A percentile compares a stretch with the other conserved stretches of the same genome.
Conservation (phyloP, 1,140 invertebrate species). For the Ceratosolen solmsi region DNA sequence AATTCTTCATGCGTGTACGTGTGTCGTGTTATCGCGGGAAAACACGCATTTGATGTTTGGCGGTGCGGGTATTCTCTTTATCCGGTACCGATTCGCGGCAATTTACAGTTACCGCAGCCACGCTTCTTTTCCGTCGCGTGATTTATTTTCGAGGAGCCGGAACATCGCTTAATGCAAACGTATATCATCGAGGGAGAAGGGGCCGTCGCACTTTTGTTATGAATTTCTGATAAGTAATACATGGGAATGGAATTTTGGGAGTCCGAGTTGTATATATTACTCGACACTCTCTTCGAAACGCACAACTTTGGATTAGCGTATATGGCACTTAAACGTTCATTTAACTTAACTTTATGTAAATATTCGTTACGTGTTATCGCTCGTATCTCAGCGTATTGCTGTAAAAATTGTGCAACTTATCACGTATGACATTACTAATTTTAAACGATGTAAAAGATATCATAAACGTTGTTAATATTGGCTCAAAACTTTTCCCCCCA, state of each 20-base stretch:
- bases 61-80: slow-evolving; percentile 1
- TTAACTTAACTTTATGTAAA: neutral
- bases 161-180: slow-evolving; percentile 15
- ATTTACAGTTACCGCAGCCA: neutral
- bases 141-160: slow-evolving; percentile 14
- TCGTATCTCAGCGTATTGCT: neutral
- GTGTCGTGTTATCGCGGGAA: no score
- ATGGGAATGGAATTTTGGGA: neutral
- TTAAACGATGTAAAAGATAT: neutral
- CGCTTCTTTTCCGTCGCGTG: slow-evolving; percentile 21
- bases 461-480: neutral
- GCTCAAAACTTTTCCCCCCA: no score
- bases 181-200: no score
- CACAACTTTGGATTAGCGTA: neutral
- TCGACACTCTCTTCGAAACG: neutral
- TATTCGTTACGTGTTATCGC: neutral
- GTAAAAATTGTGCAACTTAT: neutral
- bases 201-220: neutral
- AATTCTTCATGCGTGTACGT: neutral
- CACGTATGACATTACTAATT: neutral
- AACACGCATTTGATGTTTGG: neutral
- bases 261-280: neutral
- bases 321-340: neutral
- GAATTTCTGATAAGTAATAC: slow-evolving; percentile 4
- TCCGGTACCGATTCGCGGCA: neutral